Conservation (phyloP, 2,113 vertebrate species). For the Xiphophorus hellerii region DNA sequence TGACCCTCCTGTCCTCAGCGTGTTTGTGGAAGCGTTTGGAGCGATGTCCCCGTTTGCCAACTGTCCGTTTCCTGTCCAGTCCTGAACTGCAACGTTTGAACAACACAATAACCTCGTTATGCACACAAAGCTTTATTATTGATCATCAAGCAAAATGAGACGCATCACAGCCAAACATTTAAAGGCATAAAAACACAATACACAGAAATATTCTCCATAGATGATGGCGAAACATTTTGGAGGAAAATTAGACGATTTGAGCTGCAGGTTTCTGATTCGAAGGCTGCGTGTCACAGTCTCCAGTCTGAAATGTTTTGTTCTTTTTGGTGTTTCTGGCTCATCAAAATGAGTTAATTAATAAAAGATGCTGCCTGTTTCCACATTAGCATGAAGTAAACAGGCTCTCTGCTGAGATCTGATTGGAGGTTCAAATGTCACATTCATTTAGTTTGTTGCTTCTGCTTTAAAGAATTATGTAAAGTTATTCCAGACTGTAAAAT, state of each 20-base stretch:
- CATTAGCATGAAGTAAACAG: constrained; percentile 13
- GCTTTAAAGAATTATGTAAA: constrained; percentile 46
- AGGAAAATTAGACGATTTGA: not conserved
- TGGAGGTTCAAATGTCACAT: constrained; percentile 49
- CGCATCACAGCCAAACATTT: not conserved
- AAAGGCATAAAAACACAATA: too few relatives aligned
- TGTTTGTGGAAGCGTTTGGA: constrained; percentile 36
- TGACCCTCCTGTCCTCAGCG: constrained; percentile 63
- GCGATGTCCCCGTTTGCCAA: not conserved
- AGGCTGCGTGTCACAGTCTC: too few relatives aligned
- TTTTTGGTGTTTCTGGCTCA: not conserved
- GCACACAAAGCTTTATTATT: too few relatives aligned
- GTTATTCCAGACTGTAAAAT: constrained; percentile 41
- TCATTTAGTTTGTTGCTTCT: constrained; percentile 29
- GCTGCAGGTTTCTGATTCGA: not conserved
- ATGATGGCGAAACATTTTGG: too few relatives aligned
- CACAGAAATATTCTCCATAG: too few relatives aligned
- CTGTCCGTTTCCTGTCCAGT: not conserved
- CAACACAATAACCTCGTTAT: not conserved
- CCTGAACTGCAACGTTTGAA: not conserved
- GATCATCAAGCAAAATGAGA: too few relatives aligned
- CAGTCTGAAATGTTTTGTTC: not conserved
- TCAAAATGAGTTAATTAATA: not conserved
- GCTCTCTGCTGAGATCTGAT: constrained; percentile 33
- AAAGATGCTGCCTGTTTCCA: not conserved